These are phyloP conservation scores for Kuschelorhynchus macadamiae DNA, from an alignment of 2,888 invertebrate genomes.

Conservation along the genomic window DNA sequence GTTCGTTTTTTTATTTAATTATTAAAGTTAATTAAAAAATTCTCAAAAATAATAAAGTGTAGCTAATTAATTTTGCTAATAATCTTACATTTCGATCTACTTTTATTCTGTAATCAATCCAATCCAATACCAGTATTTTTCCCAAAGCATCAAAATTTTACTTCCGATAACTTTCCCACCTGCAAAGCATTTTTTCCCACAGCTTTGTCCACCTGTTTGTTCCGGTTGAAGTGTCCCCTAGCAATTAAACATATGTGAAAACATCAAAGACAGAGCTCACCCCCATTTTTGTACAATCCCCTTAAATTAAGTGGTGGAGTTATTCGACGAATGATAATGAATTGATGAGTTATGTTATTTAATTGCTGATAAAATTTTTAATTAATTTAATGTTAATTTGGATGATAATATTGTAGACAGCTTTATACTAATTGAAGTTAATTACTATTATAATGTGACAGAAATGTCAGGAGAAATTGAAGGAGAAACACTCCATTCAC, in stretches of 20 bases:
- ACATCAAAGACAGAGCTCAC: conserved; percentile 32
- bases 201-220: conserved; percentile 33
- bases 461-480: too few relatives aligned
- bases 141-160: conserved; percentile 26
- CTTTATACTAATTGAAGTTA: too few relatives aligned
- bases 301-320: conserved; percentile 39
- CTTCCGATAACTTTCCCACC: conserved; percentile 34
- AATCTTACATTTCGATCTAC: too few relatives aligned
- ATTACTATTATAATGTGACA: too few relatives aligned
- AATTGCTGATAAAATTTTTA: background rate
- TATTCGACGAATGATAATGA: conserved; percentile 41
- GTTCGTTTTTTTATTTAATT: too few relatives aligned
- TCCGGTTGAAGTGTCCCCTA: conserved; percentile 28
- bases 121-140: background rate
- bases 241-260: conserved; percentile 30
- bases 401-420: too few relatives aligned
- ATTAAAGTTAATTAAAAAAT: too few relatives aligned
- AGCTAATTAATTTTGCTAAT: too few relatives aligned
- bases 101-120: too few relatives aligned
- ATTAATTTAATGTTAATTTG: too few relatives aligned
- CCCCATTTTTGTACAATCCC: conserved; percentile 25
- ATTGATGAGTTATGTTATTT: conserved; percentile 7
- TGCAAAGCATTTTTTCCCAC: conserved; percentile 34
- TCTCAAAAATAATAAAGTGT: too few relatives aligned
- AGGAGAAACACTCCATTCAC: too few relatives aligned